Percentiles rank a stretch among this genome's conserved stretches.
Evolutionary conservation across 2,113 vertebrate genomes (phyloP).

Genomic region (Heliornis fulica): DNA sequence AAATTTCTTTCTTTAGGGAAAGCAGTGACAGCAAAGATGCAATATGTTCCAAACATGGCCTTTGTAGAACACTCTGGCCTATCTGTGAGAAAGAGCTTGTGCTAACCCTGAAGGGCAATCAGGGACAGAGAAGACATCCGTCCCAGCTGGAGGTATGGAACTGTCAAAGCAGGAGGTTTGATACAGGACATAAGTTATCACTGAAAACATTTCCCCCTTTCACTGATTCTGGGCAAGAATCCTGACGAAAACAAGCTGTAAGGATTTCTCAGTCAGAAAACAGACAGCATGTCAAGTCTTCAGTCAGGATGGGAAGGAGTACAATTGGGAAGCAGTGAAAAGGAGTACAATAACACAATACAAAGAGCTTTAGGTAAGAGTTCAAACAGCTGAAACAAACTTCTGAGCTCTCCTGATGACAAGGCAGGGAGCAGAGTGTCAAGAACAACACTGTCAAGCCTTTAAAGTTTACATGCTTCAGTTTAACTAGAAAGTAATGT

Average conservation of each 20-base stretch:
- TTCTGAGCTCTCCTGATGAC: not conserved
- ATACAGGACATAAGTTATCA: not conserved
- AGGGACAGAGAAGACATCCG: not conserved
- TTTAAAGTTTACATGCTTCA: not conserved
- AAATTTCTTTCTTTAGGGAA: not conserved
- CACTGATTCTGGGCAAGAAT: not conserved
- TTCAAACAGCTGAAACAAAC: not conserved
- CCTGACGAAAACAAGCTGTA: not conserved
- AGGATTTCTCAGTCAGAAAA: not conserved
- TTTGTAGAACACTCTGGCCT: not conserved
- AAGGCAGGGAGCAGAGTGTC: not conserved
- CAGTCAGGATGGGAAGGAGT: not conserved
- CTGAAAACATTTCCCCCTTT: not conserved
- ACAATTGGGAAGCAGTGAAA: not conserved
- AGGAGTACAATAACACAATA: not conserved
- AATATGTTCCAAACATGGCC: not conserved
- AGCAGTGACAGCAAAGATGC: not conserved
- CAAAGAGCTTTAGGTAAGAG: not conserved
- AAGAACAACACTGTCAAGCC: not conserved
- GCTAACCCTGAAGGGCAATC: not conserved
- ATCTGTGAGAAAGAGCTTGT: not conserved
- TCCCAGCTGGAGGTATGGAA: not conserved
- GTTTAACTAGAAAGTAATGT: not conserved
- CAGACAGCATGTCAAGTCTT: not conserved
- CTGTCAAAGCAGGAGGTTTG: not conserved